phyloP scores from a whole-genome alignment of 2,888 invertebrate genomes.

The Rhyacophila evoluta region DNA sequence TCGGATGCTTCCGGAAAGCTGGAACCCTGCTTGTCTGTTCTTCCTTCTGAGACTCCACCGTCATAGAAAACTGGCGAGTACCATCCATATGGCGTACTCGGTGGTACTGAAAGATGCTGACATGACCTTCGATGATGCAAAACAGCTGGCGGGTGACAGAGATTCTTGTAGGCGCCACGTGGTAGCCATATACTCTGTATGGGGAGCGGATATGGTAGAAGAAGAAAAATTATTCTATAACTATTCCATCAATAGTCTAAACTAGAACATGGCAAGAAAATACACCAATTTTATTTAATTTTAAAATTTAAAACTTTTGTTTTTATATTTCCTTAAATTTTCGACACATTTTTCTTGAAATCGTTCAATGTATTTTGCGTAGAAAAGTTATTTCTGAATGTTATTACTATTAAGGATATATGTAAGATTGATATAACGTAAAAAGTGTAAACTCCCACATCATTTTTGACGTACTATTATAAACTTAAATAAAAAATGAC shows the following conservation, averaged over 20 bases:
- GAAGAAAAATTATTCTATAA: background rate
- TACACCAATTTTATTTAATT: background rate
- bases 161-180: too few species aligned
- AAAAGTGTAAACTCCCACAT: background rate
- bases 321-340: background rate
- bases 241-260: too few species aligned
- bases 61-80: too few species aligned
- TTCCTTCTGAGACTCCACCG: too few species aligned
- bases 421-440: background rate
- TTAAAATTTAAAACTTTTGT: background rate
- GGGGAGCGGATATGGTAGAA: too few species aligned
- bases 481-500: background rate
- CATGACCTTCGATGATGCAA: background rate
- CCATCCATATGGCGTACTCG: too few species aligned
- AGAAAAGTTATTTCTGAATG: background rate
- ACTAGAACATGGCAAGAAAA: background rate
- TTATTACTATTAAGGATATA: background rate
- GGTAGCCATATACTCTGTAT: too few species aligned
- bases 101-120: too few species aligned
- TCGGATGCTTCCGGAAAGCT: too few species aligned
- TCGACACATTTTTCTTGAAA: too few species aligned
- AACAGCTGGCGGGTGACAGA: too few species aligned
- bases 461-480: background rate
- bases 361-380: background rate
- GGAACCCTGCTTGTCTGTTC: too few species aligned